phyloP scores from a whole-genome alignment of 2,113 vertebrate species.

The Gobiocypris rarus region DNA sequence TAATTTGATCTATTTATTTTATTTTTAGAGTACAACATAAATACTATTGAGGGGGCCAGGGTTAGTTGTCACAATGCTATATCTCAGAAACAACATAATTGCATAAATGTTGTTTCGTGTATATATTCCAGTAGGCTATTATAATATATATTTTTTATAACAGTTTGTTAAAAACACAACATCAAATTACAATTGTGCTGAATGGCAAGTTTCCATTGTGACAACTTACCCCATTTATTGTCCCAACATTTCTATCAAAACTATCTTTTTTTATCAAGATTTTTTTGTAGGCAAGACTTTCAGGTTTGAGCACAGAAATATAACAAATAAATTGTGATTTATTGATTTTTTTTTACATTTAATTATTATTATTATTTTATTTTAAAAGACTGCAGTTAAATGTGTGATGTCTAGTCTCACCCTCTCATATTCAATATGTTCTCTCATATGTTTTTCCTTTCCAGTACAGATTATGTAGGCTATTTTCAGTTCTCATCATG shows the following conservation, averaged over 20 bases:
- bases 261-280: no score
- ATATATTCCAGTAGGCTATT: no score
- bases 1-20: not conserved
- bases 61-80: not conserved
- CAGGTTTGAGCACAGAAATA: no score
- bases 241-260: no score
- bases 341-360: no score
- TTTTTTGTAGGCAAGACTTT: no score
- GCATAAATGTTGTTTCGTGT: not conserved
- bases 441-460: not conserved
- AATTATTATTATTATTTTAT: no score
- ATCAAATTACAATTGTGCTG: no score
- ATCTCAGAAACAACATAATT: not conserved
- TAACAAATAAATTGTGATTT: no score
- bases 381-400: not conserved
- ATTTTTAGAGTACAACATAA: not conserved
- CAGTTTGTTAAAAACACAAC: no score
- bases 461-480: not conserved
- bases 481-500: not conserved
- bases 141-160: no score
- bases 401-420: not conserved
- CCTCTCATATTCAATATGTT: not conserved
- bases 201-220: not conserved
- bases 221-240: no score
- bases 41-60: not conserved